These are phyloP conservation scores for Luffia ferchaultella DNA, from an alignment of 2,888 invertebrate species.

Conservation along the genomic window DNA sequence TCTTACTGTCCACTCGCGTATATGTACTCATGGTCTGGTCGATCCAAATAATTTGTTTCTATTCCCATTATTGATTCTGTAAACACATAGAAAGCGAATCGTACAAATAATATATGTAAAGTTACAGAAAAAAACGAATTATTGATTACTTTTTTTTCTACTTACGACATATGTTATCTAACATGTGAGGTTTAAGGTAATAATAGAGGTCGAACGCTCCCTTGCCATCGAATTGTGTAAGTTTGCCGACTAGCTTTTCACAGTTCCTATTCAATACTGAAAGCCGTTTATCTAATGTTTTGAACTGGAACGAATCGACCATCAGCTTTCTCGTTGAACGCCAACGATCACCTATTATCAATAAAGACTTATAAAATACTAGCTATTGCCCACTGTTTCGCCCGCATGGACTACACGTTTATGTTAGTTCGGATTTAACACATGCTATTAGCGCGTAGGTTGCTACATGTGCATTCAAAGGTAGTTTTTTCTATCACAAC, in stretches of 20 bases:
- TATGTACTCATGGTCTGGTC: constrained; percentile 23
- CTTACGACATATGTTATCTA: constrained; percentile 24
- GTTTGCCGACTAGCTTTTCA: constrained; percentile 18
- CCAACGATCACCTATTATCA: constrained; percentile 22
- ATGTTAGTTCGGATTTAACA: no score
- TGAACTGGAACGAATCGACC: constrained; percentile 23
- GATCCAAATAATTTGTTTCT: constrained; percentile 17
- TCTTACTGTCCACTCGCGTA: constrained; percentile 20
- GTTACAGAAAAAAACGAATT: no score
- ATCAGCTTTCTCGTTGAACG: constrained; percentile 23
- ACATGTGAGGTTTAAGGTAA: constrained; percentile 25
- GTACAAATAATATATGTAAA: no score
- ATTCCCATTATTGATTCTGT: constrained; percentile 24
- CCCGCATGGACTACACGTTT: no score
- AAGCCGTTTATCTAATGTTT: constrained; percentile 21
- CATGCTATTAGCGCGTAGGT: no score
- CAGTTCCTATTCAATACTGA: constrained; percentile 19
- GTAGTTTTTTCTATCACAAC: no score
- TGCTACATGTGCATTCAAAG: no score
- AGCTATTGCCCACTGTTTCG: no score
- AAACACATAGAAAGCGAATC: constrained; percentile 12
- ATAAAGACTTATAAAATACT: background rate
- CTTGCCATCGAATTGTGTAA: constrained; percentile 17
- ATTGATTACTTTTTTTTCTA: constrained; percentile 3
- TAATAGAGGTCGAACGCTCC: constrained; percentile 20